Evolutionary conservation across 2,113 vertebrate genomes (phyloP).

Genomic region (Pterocles gutturalis): DNA sequence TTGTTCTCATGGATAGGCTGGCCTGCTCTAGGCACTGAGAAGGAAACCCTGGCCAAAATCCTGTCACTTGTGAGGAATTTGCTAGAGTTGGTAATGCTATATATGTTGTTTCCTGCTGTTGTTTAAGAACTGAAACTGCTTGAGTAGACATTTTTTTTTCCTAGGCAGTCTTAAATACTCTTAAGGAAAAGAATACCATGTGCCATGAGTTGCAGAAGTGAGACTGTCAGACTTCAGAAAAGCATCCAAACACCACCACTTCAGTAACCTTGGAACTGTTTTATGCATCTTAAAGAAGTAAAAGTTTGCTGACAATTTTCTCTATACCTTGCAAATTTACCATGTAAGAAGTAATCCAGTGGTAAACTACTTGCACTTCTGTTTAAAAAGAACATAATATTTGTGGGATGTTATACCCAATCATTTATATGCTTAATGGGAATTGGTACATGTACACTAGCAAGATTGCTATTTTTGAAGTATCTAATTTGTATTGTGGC

Average conservation of each 20-base stretch:
- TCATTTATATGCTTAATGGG: background rate
- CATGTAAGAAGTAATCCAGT: background rate
- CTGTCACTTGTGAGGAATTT: background rate
- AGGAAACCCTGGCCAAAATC: background rate
- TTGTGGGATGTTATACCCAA: background rate
- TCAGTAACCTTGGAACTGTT: background rate
- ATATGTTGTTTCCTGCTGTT: background rate
- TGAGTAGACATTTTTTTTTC: background rate
- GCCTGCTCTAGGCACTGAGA: background rate
- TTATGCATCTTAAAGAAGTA: background rate
- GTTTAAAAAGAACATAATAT: background rate
- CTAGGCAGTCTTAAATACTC: background rate
- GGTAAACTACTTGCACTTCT: background rate
- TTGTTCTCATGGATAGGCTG: background rate
- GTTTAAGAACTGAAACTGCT: slow-evolving; percentile 9
- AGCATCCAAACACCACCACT: background rate
- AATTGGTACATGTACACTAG: background rate
- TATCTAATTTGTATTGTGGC: background rate
- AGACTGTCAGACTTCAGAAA: slow-evolving; percentile 1
- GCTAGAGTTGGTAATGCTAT: background rate
- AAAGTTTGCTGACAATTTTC: background rate
- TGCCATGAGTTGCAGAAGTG: background rate
- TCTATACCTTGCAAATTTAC: background rate
- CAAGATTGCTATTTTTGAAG: background rate
- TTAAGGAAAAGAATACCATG: background rate